These are phyloP conservation scores for Chrysogorgia sp. DNA, from an alignment of 92 coral and sea anemone genomes.

Conservation along the genomic window DNA sequence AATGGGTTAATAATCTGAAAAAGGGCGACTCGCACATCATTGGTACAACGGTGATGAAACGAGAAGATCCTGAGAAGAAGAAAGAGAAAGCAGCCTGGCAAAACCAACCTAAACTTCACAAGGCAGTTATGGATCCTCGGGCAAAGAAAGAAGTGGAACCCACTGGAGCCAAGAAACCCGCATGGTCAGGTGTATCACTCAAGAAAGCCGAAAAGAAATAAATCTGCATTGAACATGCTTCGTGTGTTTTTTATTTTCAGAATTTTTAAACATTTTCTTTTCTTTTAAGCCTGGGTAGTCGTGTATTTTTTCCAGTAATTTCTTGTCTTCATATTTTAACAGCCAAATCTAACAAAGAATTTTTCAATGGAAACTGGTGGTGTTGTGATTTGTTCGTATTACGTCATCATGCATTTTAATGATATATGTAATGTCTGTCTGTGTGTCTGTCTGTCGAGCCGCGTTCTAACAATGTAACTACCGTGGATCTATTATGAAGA, in stretches of 20 bases:
- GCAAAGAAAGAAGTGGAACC: constrained; percentile 52
- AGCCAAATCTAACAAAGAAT: too few species aligned
- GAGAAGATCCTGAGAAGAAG: constrained; percentile 60
- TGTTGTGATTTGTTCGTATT: too few species aligned
- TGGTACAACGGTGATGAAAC: constrained; percentile 65
- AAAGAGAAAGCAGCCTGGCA: constrained; percentile 74
- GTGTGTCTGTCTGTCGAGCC: too few species aligned
- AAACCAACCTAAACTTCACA: constrained; percentile 77
- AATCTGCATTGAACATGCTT: not conserved
- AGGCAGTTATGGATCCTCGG: constrained; percentile 64
- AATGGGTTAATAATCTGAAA: constrained; percentile 76
- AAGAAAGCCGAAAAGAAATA: constrained; percentile 83
- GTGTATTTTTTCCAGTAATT: too few species aligned
- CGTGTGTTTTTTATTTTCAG: not conserved
- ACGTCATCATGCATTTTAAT: too few species aligned
- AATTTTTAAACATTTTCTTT: not conserved
- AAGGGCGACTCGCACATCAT: constrained; percentile 79
- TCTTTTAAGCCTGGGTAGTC: too few species aligned
- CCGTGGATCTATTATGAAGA: too few species aligned
- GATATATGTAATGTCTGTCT: too few species aligned
- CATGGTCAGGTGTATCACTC: constrained; percentile 74
- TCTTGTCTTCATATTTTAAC: too few species aligned
- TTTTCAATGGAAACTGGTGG: too few species aligned
- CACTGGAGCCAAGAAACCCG: constrained; percentile 48
- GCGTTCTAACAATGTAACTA: too few species aligned